Evolutionary conservation across 2,113 vertebrate genomes (phyloP), one percentile per base, ranked within the genome.

Genomic region (Rhinopomastus cyanomelas): DNA sequence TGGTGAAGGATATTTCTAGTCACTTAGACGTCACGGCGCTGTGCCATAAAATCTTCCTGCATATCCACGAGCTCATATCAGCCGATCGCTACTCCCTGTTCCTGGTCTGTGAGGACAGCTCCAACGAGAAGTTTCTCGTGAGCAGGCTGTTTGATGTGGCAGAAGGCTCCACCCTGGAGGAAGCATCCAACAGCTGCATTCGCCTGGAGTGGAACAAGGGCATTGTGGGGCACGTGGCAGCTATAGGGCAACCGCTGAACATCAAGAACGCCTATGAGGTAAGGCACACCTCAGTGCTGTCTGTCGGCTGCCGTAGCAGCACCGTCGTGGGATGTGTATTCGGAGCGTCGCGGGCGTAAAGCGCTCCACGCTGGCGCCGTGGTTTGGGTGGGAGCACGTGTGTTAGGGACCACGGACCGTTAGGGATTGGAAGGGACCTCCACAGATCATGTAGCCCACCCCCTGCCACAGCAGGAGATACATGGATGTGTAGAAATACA

Each of bases 151-250:
- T 99, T 64, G 99, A 99, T 1, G 98, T 99, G 29, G 98, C 99
- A 2, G 99, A 99, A 96, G 99, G 99, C n/a, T 98, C 98, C 25
- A 99, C 99, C 4, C 96, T 99, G 80, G 99, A 99, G 96, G 98
- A 99, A 90, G 98, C 98, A 36, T 99, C 98, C 69, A 99, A 98
- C 93, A 99, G 89, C 95, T 98, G 98, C 85, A 99, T 99, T 93
- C 98, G 98, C 13, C 96, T 99, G 72, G 98, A 99, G 67, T 99
- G 99, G 99, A 99, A 98, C 97, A 99, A 99, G 94, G 99, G 99
- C 95, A 99, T 99, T 20, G 99, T 99, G 95, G 99, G 99, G n/a
- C 98, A 99, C 0, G 99, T 99, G 36, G 99, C 99, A 5, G 98
- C 98, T 21, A 98, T 98, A 9, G 99, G 99, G 9, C 98, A 98